A percentile compares a stretch with the other conserved stretches of the same genome.
phyloP scores from a whole-genome alignment of 2,113 vertebrate genomes.

The Anolis carolinensis region DNA sequence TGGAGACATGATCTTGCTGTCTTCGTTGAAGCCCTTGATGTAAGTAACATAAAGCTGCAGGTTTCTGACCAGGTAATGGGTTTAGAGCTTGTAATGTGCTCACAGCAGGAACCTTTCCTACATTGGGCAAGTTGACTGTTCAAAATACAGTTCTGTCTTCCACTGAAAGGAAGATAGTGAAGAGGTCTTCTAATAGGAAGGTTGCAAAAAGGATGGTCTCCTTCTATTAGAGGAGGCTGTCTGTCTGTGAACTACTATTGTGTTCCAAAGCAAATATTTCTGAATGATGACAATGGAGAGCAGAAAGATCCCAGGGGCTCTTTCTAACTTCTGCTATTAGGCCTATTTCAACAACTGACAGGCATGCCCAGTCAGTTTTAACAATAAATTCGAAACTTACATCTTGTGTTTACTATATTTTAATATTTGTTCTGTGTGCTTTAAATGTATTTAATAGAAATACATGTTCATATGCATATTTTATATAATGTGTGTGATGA shows the following conservation, averaged over 20 bases:
- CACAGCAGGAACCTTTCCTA: background rate
- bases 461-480: no score
- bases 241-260: background rate
- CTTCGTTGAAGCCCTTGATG: slow-evolving; percentile 90
- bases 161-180: background rate
- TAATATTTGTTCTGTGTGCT: no score
- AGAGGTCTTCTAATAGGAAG: background rate
- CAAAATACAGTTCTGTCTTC: background rate
- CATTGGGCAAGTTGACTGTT: background rate
- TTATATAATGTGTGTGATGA: no score
- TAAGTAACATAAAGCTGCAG: slow-evolving; percentile 52
- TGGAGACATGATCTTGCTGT: slow-evolving; percentile 91
- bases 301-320: background rate
- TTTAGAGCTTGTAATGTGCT: background rate
- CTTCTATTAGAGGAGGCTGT: background rate
- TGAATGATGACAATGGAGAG: background rate
- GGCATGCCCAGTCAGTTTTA: no score
- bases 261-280: background rate
- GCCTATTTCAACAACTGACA: no score
- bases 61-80: background rate
- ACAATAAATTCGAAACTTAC: no score
- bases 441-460: no score
- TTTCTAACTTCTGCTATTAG: background rate
- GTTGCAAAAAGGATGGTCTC: background rate
- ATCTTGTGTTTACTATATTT: no score